Evolutionary conservation across 2,797 vertebrate species (phyloP).

Genomic region (Macroramphosus scolopax): DNA sequence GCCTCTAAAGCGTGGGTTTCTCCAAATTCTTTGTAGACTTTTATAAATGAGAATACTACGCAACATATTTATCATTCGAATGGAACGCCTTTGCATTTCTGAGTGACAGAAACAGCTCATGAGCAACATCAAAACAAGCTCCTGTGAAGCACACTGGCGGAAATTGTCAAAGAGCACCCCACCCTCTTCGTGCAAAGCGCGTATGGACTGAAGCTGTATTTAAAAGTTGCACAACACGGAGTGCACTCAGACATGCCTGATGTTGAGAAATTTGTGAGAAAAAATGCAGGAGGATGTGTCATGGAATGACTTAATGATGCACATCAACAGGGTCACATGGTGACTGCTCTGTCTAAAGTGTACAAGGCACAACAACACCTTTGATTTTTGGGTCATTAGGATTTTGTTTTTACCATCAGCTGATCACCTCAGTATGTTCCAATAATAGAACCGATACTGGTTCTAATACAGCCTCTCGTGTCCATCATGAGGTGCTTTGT

Average conservation of each 20-base stretch:
- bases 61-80: not conserved
- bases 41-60: no score
- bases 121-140: conserved; percentile 28
- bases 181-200: conserved; percentile 47
- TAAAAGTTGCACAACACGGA: conserved; percentile 68
- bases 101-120: conserved; percentile 25
- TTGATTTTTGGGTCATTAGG: conserved; percentile 1
- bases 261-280: conserved; percentile 63
- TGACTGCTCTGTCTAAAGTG: no score
- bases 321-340: conserved; percentile 33
- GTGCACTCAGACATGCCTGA: conserved; percentile 63
- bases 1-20: no score
- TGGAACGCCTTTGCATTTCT: conserved; percentile 11
- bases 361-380: conserved; percentile 2
- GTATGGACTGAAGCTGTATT: conserved; percentile 53
- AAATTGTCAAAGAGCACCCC: conserved; percentile 34
- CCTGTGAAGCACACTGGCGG: conserved; percentile 32
- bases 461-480: conserved; percentile 15
- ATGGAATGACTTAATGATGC: conserved; percentile 51
- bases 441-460: conserved; percentile 5
- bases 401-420: conserved; percentile 7
- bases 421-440: conserved; percentile 1
- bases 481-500: conserved; percentile 25
- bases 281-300: conserved; percentile 61
- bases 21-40: no score